These are phyloP conservation scores for Dinoponera quadriceps DNA, from an alignment of 1,140 invertebrate species.

Conservation along the genomic window DNA sequence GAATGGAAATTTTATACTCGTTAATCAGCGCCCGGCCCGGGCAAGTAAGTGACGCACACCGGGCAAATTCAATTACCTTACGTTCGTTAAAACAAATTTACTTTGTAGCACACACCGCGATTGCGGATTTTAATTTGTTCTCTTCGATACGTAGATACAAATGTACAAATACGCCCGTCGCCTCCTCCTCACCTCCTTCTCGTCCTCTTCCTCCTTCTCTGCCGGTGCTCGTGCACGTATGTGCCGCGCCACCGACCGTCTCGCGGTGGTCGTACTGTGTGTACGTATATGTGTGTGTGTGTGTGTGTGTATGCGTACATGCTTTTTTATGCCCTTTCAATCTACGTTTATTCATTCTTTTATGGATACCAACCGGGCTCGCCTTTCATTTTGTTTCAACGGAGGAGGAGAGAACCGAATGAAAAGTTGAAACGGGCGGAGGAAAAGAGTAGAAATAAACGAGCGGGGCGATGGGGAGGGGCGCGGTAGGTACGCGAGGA, in stretches of 20 bases:
- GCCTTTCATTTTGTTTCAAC: slow-evolving; percentile 80
- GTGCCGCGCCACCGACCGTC: no score
- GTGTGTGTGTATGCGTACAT: slow-evolving; percentile 43
- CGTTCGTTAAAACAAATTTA: slow-evolving; percentile 69
- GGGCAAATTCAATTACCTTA: slow-evolving; percentile 65
- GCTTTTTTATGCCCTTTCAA: slow-evolving; percentile 78
- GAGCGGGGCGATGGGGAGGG: slow-evolving; percentile 6
- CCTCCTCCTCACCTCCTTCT: not conserved
- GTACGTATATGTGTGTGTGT: slow-evolving; percentile 19
- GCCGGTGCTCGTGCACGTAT: no score
- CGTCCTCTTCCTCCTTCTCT: slow-evolving; percentile 5
- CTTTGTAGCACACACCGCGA: slow-evolving; percentile 50
- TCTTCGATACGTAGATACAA: slow-evolving; percentile 52
- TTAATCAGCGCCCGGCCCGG: not conserved
- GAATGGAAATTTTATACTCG: slow-evolving; percentile 25
- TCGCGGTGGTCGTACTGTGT: not conserved
- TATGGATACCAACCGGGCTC: slow-evolving; percentile 72
- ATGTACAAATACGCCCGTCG: slow-evolving; percentile 34
- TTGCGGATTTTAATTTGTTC: slow-evolving; percentile 65
- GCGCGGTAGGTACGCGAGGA: slow-evolving; percentile 4
- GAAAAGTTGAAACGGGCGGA: slow-evolving; percentile 70
- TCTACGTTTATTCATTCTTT: slow-evolving; percentile 80
- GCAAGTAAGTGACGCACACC: slow-evolving; percentile 44
- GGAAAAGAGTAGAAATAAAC: slow-evolving; percentile 65
- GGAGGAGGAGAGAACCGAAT: slow-evolving; percentile 68